Base-by-base conservation (phyloP, 2,113 vertebrate genomes). In the Monopterus albus region DNA sequence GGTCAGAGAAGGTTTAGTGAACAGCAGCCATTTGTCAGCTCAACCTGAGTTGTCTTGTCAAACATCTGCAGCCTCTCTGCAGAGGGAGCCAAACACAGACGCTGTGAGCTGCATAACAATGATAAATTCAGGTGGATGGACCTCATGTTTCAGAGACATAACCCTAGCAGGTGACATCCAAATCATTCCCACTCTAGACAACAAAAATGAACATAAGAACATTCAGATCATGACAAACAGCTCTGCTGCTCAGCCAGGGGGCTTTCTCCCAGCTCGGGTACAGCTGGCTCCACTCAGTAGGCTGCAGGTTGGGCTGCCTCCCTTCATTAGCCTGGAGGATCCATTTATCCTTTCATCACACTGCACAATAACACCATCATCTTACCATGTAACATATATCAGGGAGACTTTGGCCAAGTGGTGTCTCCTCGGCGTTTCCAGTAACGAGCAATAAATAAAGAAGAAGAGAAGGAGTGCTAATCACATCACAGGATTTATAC, bases 161-260 rank as follows among this genome's bases (percentile, higher is more conserved):
- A 86, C 75, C 79, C 66, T 63, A 56, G 79, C 73, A 82, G 84
- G 86, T 87, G 87, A 88, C 65, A 78, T 82, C 75, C 70, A 76
- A 85, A 81, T 85, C 73, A 75, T 75, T 51, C 64, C 53, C 35
- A 15, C 36, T 86, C 71, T 65, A 20, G n/a, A 20, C 8, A 4
- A 55, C 62, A 55, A 39, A 85, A 82, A 90, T 78, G 73, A 88
- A 81, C 69, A 28, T 6, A 25, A 64, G 63, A 20, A 58, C 78
- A 87, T 87, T 92, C 84, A 67, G 76, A 73, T 82, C 78, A 90
- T 89, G 86, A 88, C 90, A 74, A 87, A 68, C 75, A 67, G 74
- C 76, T 62, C 62, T 3, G 51, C 64, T 39, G 57, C 75, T 58
- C 76, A 64, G 64, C 61, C 50, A 11, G 62, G 61, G 61, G 60